These are phyloP conservation scores for Andrena cerasifolii DNA, from an alignment of 1,140 invertebrate genomes.

Conservation along the genomic window DNA sequence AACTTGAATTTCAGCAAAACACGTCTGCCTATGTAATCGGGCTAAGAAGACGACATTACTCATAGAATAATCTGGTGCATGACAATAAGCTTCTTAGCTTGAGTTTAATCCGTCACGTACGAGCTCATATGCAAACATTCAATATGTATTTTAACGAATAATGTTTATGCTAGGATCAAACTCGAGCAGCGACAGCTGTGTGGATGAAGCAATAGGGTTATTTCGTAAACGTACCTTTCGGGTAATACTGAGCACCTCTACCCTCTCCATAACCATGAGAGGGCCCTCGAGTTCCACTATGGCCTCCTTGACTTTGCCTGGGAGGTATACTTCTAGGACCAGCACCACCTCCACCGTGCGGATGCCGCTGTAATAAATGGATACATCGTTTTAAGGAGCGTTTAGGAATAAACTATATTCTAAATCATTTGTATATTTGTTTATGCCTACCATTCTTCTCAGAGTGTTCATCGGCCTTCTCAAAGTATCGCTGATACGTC, in stretches of 20 bases:
- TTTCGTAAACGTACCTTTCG: constrained; percentile 84
- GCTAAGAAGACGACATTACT: background rate
- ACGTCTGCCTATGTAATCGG: background rate
- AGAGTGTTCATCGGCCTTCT: constrained; percentile 94
- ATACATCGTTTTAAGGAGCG: background rate
- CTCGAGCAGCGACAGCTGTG: constrained; percentile 63
- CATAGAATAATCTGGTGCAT: constrained; percentile 1
- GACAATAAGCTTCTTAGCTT: constrained; percentile 58
- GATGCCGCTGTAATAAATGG: constrained; percentile 73
- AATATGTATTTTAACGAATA: constrained; percentile 30
- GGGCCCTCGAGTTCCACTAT: constrained; percentile 81
- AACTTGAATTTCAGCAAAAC: background rate
- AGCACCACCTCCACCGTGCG: constrained; percentile 80
- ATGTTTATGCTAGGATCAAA: constrained; percentile 45
- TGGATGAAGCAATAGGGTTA: constrained; percentile 12
- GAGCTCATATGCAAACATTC: constrained; percentile 11
- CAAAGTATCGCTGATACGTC: constrained; percentile 93
- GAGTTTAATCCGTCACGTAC: constrained; percentile 55
- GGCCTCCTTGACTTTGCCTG: constrained; percentile 70
- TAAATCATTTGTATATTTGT: background rate
- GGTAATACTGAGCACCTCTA: constrained; percentile 88
- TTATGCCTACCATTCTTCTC: constrained; percentile 87
- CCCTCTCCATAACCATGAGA: constrained; percentile 88
- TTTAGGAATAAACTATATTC: background rate
- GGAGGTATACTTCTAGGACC: constrained; percentile 83